phyloP scores from a whole-genome alignment of 2,797 vertebrate species.

The Hyperoplus immaculatus region DNA sequence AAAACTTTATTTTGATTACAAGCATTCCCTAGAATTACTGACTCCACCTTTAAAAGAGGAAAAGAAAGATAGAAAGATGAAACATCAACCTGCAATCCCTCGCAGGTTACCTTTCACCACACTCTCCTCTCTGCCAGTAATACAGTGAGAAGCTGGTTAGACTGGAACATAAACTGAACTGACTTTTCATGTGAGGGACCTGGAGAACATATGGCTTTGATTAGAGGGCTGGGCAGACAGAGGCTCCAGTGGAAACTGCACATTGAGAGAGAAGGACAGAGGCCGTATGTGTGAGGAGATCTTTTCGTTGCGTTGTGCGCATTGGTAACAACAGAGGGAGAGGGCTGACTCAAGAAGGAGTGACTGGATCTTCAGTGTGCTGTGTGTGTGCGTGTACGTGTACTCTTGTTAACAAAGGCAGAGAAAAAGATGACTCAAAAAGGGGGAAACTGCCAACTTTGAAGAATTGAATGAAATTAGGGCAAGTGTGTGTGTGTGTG shows the following conservation, averaged over 20 bases:
- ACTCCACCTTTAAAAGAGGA: background rate
- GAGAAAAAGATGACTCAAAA: slow-evolving; percentile 56
- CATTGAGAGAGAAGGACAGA: slow-evolving; percentile 39
- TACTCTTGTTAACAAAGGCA: slow-evolving; percentile 18
- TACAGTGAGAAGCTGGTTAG: slow-evolving; percentile 34
- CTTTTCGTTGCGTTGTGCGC: slow-evolving; percentile 15
- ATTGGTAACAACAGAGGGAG: slow-evolving; percentile 51
- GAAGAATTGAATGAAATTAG: background rate
- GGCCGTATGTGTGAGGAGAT: slow-evolving; percentile 13
- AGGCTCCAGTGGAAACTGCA: slow-evolving; percentile 75
- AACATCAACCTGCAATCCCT: slow-evolving; percentile 15
- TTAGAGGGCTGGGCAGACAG: slow-evolving; percentile 77
- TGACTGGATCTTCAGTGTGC: slow-evolving; percentile 33
- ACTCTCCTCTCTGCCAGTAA: slow-evolving; percentile 28
- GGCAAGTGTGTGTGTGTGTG: background rate
- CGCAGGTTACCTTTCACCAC: slow-evolving; percentile 31
- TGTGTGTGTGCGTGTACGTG: background rate
- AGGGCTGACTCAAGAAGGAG: slow-evolving; percentile 56
- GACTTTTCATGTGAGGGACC: slow-evolving; percentile 76
- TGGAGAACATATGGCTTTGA: slow-evolving; percentile 84
- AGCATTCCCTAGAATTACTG: no score
- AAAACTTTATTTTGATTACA: no score
- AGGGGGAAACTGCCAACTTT: slow-evolving; percentile 14
- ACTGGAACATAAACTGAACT: slow-evolving; percentile 68
- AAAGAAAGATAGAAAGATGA: background rate